Evolutionary conservation across 2,888 invertebrate genomes (phyloP).

Genomic region (Bursaphelenchus okinawaensis): DNA sequence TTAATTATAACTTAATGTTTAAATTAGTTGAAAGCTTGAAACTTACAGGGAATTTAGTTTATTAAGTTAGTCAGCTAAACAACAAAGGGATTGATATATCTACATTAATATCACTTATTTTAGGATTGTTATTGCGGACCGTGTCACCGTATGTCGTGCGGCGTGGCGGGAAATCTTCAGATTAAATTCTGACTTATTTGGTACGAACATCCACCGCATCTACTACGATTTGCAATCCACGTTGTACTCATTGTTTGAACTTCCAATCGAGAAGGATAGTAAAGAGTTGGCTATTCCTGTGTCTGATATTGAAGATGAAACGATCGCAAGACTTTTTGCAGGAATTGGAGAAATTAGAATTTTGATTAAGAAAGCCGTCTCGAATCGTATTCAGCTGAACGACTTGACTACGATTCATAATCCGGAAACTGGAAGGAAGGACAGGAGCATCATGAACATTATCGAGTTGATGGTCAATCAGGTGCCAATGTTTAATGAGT

Average conservation of each 20-base stretch:
- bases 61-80: too few relatives aligned
- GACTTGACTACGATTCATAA: background rate
- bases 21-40: background rate
- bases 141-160: slow-evolving; percentile 21
- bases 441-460: slow-evolving; percentile 25
- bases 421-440: slow-evolving; percentile 1
- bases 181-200: slow-evolving; percentile 16
- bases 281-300: background rate
- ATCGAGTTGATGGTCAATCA: slow-evolving; percentile 28
- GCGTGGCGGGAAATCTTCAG: slow-evolving; percentile 18
- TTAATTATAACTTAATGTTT: too few relatives aligned
- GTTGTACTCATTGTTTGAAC: slow-evolving; percentile 19
- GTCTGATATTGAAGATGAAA: background rate
- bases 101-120: background rate
- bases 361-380: background rate
- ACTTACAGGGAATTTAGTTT: background rate
- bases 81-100: too few relatives aligned
- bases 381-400: background rate
- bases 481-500: slow-evolving; percentile 22
- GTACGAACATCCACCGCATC: slow-evolving; percentile 8
- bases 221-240: slow-evolving; percentile 32
- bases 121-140: slow-evolving; percentile 24
- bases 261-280: background rate
- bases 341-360: background rate
- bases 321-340: background rate